A percentile compares a stretch with the other conserved stretches of the same genome.
These are phyloP conservation scores for Drosophila niveifrons DNA, from an alignment of 2,888 invertebrate species.

Conservation along the genomic window DNA sequence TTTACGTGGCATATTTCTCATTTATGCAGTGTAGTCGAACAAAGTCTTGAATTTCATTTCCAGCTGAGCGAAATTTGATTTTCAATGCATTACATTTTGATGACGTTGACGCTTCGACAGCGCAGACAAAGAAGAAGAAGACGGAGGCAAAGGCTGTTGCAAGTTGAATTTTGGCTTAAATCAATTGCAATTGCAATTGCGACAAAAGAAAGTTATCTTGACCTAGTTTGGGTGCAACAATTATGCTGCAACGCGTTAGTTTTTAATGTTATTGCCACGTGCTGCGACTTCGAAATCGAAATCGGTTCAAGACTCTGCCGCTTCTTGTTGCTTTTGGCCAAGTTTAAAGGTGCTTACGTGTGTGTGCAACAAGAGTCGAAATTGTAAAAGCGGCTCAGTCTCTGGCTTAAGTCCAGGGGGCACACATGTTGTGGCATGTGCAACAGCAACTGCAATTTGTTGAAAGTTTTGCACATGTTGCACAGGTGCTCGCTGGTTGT, in stretches of 20 bases:
- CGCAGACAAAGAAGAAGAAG: neutral
- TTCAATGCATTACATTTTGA: slow-evolving; percentile 60
- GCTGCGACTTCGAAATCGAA: slow-evolving; percentile 31
- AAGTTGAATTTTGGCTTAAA: slow-evolving; percentile 22
- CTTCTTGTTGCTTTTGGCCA: slow-evolving; percentile 18
- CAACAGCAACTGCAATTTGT: slow-evolving; percentile 43
- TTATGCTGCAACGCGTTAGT: slow-evolving; percentile 31
- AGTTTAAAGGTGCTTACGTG: slow-evolving; percentile 56
- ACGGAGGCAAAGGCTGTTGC: neutral
- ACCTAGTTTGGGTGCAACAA: slow-evolving; percentile 19
- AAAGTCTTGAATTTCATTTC: slow-evolving; percentile 33
- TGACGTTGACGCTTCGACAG: slow-evolving; percentile 17
- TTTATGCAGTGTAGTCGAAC: slow-evolving; percentile 7
- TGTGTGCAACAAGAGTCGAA: slow-evolving; percentile 54
- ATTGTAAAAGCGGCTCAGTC: slow-evolving; percentile 39
- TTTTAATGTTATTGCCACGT: slow-evolving; percentile 32
- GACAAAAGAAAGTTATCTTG: slow-evolving; percentile 7
- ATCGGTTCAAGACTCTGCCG: neutral
- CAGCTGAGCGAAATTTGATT: slow-evolving; percentile 51
- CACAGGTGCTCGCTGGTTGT: slow-evolving; percentile 45
- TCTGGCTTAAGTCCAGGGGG: slow-evolving; percentile 25
- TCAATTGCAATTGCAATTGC: slow-evolving; percentile 15
- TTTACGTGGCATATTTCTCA: neutral
- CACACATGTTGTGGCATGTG: slow-evolving; percentile 49
- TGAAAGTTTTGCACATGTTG: slow-evolving; percentile 59